phyloP scores from a whole-genome alignment of 2,797 vertebrate genomes.

The Melanogrammus aeglefinus region DNA sequence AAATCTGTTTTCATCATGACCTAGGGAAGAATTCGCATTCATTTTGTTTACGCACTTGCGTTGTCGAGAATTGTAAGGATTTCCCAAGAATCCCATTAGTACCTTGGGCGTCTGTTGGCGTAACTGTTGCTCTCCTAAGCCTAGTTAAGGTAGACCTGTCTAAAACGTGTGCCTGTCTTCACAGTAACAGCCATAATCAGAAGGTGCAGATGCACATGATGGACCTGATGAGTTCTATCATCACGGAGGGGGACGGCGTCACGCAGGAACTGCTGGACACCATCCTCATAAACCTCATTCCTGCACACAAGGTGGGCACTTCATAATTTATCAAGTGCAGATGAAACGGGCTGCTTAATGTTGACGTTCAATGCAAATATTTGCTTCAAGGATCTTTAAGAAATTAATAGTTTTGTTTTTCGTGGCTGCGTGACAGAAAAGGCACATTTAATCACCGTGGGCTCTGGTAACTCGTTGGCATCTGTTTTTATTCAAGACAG shows the following conservation, averaged over 20 bases:
- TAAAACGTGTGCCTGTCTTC: not conserved
- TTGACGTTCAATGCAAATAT: too few species aligned
- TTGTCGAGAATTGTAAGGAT: not conserved
- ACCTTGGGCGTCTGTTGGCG: not conserved
- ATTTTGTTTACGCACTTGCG: not conserved
- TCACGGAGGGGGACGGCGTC: constrained; percentile 98
- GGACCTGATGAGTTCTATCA: constrained; percentile 99
- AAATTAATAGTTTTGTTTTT: too few species aligned
- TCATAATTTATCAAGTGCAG: too few species aligned
- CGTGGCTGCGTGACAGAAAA: too few species aligned
- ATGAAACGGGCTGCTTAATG: too few species aligned
- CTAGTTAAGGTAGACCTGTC: not conserved
- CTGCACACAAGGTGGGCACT: constrained; percentile 89
- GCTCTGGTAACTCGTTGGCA: too few species aligned
- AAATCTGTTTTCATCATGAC: not conserved
- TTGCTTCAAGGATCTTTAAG: too few species aligned
- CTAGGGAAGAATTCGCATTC: not conserved
- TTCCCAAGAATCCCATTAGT: not conserved
- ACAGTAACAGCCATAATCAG: constrained; percentile 98
- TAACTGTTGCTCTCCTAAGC: not conserved
- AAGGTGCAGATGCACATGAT: constrained; percentile 99
- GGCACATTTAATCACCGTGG: too few species aligned
- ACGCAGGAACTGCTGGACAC: constrained; percentile 97
- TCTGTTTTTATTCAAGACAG: too few species aligned
- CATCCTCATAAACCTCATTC: constrained; percentile 99